Evolutionary conservation across 1,140 invertebrate genomes (phyloP).

Genomic region (honey bee (Apis mellifera)): DNA sequence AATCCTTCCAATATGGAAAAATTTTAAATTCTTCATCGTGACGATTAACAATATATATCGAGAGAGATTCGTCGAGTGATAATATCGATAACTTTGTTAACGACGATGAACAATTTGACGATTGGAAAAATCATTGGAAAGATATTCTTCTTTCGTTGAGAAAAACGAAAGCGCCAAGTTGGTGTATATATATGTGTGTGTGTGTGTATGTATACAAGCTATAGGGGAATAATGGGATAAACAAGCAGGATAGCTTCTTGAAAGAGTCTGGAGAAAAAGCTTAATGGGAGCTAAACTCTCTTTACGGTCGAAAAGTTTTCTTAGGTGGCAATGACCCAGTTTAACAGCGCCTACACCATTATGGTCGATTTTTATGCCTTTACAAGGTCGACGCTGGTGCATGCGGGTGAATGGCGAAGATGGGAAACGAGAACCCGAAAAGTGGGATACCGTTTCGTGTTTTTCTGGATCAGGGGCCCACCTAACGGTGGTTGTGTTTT

Average conservation of each 20-base stretch:
- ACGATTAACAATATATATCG: too few species aligned
- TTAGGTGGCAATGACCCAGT: conserved; percentile 59
- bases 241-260: conserved; percentile 23
- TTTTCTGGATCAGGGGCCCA: conserved; percentile 51
- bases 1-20: too few species aligned
- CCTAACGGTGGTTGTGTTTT: conserved; percentile 72
- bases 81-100: too few species aligned
- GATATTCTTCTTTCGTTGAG: too few species aligned
- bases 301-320: conserved; percentile 30
- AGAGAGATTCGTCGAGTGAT: too few species aligned
- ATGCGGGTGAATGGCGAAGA: conserved; percentile 46
- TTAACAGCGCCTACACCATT: conserved; percentile 44
- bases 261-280: not conserved
- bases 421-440: conserved; percentile 72
- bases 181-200: too few species aligned
- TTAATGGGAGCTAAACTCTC: conserved; percentile 8
- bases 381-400: conserved; percentile 46
- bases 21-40: too few species aligned
- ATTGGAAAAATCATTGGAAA: too few species aligned
- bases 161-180: too few species aligned
- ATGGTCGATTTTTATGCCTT: conserved; percentile 75
- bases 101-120: too few species aligned
- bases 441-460: conserved; percentile 70
- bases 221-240: too few species aligned
- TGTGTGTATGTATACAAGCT: too few species aligned